Evolutionary conservation across 2,888 invertebrate species (phyloP), one percentile per base, ranked within the genome.

Genomic region (Scrobipalpa costella): DNA sequence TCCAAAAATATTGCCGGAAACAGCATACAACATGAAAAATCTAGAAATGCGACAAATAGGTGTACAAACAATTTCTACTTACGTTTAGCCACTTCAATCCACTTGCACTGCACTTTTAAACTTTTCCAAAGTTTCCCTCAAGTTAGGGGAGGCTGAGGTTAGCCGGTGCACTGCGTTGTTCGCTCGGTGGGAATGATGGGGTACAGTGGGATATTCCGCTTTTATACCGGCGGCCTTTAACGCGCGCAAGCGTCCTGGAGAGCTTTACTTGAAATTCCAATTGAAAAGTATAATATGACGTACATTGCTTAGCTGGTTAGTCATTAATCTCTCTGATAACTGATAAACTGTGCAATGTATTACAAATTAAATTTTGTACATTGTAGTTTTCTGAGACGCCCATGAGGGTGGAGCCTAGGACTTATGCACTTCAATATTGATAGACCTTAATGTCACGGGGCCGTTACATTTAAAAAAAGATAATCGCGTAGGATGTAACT

Each of bases 181-280:
- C 21, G 61, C 27, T 75, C 79, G 78, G 79, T 81, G 83, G 84
- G 83, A 89, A 86, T 90, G 88, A 67, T 77, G 67, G 21, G 33
- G 7, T 15, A 6, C 9, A 38, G 21, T 9, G 17, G 21, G n/a
- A 61, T 67, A 63, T 67, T 63, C 63, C 71, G 73, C 83, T 87
- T 90, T 81, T 90, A 90, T 87, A 88, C 17, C 19, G 8, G 11
- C 13, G n/a, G n/a, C 72, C 69, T 64, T 47, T 13, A 34, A 49
- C 36, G 8, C 66, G 71, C 88, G 87, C 90, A 84, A 82, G 90
- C 89, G 88, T 68, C 38, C 7, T 58, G 58, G 27, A 5, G 27
- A 27, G 27, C 2, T 27, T 27, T 27, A n/a, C 27, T 27, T 27
- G 27, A 27, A 27, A 27, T 5, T 27, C 5, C 27, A 27, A 27